Evolutionary conservation across 2,888 invertebrate genomes (phyloP), one percentile per base, ranked within the genome.

Genomic region (Epicampocera succincta): DNA sequence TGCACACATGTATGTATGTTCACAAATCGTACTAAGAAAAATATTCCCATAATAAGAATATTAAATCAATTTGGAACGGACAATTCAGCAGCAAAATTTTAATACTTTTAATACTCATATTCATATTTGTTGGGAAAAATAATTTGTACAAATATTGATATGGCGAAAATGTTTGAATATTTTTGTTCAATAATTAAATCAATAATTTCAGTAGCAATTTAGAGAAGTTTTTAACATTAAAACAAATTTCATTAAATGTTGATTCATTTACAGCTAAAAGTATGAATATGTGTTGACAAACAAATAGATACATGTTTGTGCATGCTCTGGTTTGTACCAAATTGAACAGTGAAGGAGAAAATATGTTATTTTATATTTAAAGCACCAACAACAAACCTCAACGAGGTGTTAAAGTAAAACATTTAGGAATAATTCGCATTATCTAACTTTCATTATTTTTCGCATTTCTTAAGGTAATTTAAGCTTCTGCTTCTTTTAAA

Each of bases 131-230:
- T 61, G 25, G 29, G 42, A 44, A 61, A 68, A 44, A 11, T 50
- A 19, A 21, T 54, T 68, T 44, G 13, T 5, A 29, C 29, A 68
- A 56, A 54, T 54, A 56, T 54, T 68, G 52, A 54, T 54, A 42
- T 13, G 25, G 15, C 17, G 5, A 46, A 61, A 19, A 42, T 52
- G 52, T 12, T 52, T 54, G 61, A 33, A 63, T 58, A 60, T 58
- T 40, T 48, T 40, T 25, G 8, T 48, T 50, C n/a, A n/a, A n/a
- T n/a, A n/a, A 61, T 61, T 61, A 46, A 46, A 44, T 44, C 15
- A 11, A 25, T 46, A 17, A 44, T 61, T 60, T 60, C 42, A 58
- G 25, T 40, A 48, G 50, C 60, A 40, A 50, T 40, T 71, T 17
- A 21, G 8, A 60, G 33, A 54, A 25, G 25, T 48, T 25, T 56